phyloP scores from a whole-genome alignment of 2,888 invertebrate genomes.

The Cylloceria caligata region DNA sequence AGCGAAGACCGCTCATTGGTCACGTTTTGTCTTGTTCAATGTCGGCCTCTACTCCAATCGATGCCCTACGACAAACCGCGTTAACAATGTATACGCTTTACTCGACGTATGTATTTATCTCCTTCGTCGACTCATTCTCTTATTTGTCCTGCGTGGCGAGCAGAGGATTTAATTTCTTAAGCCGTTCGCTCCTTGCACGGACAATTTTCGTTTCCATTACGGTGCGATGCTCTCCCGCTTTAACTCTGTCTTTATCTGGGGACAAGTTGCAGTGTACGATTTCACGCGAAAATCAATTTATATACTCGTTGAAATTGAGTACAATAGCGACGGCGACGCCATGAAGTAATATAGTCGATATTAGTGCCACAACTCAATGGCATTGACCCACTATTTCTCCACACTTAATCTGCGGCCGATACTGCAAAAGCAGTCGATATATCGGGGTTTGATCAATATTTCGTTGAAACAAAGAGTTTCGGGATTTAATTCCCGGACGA shows the following conservation, averaged over 20 bases:
- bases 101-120: neutral
- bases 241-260: neutral
- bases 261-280: slow-evolving; percentile 1
- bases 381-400: slow-evolving; percentile 63
- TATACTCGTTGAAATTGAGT: slow-evolving; percentile 24
- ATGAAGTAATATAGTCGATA: slow-evolving; percentile 10
- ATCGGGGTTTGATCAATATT: neutral
- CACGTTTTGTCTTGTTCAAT: slow-evolving; percentile 68
- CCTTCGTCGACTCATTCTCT: neutral
- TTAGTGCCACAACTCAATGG: slow-evolving; percentile 31
- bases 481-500: neutral
- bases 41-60: slow-evolving; percentile 56
- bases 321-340: slow-evolving; percentile 45
- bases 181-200: slow-evolving; percentile 58
- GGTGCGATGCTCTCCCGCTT: slow-evolving; percentile 11
- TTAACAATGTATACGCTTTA: neutral
- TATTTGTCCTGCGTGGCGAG: neutral
- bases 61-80: slow-evolving; percentile 64
- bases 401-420: slow-evolving; percentile 31
- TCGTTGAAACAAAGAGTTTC: neutral
- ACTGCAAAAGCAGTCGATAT: neutral
- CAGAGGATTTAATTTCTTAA: slow-evolving; percentile 28
- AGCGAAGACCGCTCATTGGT: slow-evolving; percentile 73
- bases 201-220: slow-evolving; percentile 60
- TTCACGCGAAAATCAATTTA: neutral